Evolutionary conservation across 1,140 invertebrate genomes (phyloP).

Genomic region (Solen grandis): DNA sequence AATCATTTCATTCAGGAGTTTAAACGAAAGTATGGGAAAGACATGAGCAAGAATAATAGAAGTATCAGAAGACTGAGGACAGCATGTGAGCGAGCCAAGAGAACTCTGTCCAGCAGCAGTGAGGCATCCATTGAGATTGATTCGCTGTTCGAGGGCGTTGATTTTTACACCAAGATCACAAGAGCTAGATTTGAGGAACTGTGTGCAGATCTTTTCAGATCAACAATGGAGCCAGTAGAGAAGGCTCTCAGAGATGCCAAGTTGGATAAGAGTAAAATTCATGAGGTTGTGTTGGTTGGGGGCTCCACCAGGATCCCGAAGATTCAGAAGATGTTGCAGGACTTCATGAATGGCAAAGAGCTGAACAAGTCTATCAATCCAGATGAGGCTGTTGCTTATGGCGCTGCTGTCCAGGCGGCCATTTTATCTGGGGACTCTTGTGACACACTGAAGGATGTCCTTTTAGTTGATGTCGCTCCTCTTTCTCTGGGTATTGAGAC

Average conservation of each 20-base stretch:
- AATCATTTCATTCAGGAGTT: conserved; percentile 88
- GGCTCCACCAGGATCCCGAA: conserved; percentile 99
- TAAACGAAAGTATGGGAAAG: conserved; percentile 95
- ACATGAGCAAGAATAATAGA: conserved; percentile 93
- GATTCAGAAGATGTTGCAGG: conserved; percentile 95
- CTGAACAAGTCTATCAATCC: conserved; percentile 92
- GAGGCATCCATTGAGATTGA: conserved; percentile 90
- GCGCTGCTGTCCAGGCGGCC: conserved; percentile 84
- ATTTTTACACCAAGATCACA: conserved; percentile 97
- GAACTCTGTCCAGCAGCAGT: conserved; percentile 95
- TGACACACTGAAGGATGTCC: conserved; percentile 73
- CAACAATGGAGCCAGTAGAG: conserved; percentile 96
- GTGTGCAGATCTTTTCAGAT: conserved; percentile 92
- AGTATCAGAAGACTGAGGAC: conserved; percentile 95
- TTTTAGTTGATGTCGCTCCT: conserved; percentile 78
- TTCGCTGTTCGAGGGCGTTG: conserved; percentile 96
- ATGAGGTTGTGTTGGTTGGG: conserved; percentile 98
- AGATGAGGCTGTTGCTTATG: conserved; percentile 93
- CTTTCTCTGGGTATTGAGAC: conserved; percentile 82
- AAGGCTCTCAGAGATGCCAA: conserved; percentile 96
- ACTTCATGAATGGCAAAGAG: conserved; percentile 95
- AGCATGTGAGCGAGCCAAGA: conserved; percentile 96
- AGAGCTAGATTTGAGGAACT: conserved; percentile 88
- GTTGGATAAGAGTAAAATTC: conserved; percentile 95
- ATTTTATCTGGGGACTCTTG: conserved; percentile 75